Percentiles rank a stretch among this genome's conserved stretches.
phyloP scores from a whole-genome alignment of 2,888 invertebrate species.

The Aspidiotus rigidus region DNA sequence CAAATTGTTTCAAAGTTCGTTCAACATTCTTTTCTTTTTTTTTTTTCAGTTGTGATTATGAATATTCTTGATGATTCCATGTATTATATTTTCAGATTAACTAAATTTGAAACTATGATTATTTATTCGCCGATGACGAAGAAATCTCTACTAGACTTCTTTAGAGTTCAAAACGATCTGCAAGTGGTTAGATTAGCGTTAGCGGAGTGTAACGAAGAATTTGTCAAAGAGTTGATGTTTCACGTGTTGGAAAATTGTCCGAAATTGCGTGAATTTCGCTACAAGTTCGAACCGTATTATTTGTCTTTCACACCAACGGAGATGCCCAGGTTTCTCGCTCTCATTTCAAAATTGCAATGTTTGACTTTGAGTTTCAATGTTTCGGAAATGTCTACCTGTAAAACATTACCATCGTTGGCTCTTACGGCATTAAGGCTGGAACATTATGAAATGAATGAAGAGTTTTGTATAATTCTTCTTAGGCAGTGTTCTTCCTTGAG shows the following conservation, averaged over 20 bases:
- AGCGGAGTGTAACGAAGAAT: not conserved
- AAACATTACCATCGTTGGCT: no score
- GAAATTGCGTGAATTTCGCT: not conserved
- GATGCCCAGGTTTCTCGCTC: not conserved
- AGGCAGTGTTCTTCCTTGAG: not conserved
- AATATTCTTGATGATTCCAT: no score
- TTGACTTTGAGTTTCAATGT: not conserved
- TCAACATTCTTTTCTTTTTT: no score
- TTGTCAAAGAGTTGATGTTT: not conserved
- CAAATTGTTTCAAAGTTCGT: no score
- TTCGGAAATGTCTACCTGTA: not conserved
- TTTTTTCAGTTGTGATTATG: no score
- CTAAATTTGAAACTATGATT: not conserved
- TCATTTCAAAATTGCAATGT: not conserved
- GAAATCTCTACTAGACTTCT: not conserved
- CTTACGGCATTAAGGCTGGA: not conserved
- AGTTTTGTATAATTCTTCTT: not conserved
- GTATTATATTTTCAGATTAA: not conserved
- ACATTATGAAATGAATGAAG: not conserved
- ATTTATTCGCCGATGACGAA: not conserved
- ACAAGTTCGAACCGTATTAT: not conserved
- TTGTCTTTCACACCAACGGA: not conserved
- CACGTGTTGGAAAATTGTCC: not conserved
- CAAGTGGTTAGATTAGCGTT: not conserved
- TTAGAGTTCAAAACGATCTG: not conserved